Evolutionary conservation across 2,113 vertebrate species (phyloP), one percentile per base, ranked within the genome.

Genomic region (Hippocampus zosterae): DNA sequence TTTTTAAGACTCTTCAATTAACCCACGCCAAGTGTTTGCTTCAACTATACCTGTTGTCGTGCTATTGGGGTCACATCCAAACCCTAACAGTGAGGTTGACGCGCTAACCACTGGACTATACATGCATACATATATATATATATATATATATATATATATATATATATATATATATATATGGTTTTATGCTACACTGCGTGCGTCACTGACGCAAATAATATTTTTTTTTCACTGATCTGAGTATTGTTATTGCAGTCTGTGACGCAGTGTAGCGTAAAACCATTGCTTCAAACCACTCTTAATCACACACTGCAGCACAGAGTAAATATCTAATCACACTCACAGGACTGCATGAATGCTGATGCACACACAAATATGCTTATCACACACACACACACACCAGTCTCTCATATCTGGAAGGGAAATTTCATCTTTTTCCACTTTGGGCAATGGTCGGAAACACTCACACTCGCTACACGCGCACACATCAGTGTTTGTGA

Each of bases 311-410:
- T 83, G 85, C 82, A 84, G 84, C 79, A 66, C 77, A 9, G 25
- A 83, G 84, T 82, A 85, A 86, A 88, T 81, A 88, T 86, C 79
- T 81, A 85, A 86, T 88, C 83, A 80, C 73, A 85, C 82, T 77
- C 79, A 74, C 80, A 23, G 76, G 68, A 75, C 79, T 82, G 77
- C 85, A 74, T 80, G 84, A 86, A 81, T 81, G 77, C 73, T 79
- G 81, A 86, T 81, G 79, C 80, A 74, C 72, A 83, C 78, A 53
- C 78, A 80, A 75, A 84, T 81, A 60, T 83, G 75, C 83, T 84
- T 83, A 84, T 77, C 65, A 64, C 69, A 69, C 62, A 29, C 64
- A 19, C 37, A 18, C 62, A 52, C 67, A 81, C 67, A 76, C 12
- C 2, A 67, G 75, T 75, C 71, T 79, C 40, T 77, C 68, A 73